phyloP scores from a whole-genome alignment of 1,140 invertebrate species.

The Drosophila repleta region DNA sequence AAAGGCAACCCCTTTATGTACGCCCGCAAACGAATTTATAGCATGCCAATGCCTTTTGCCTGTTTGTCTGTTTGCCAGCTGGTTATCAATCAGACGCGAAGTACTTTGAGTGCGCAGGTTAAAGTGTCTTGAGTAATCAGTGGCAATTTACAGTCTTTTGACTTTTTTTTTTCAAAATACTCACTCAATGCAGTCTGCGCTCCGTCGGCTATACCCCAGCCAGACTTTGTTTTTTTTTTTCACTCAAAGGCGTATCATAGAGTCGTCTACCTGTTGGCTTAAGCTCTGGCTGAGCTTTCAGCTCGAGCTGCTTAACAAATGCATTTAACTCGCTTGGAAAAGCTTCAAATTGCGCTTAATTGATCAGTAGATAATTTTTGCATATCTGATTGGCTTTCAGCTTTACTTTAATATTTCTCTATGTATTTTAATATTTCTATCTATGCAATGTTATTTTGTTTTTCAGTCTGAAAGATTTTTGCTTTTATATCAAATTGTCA shows the following conservation, averaged over 20 bases:
- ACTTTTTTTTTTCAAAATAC: neutral
- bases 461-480: no score
- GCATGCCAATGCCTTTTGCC: neutral
- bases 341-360: constrained; percentile 2
- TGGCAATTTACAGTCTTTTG: neutral
- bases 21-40: neutral
- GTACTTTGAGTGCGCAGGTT: constrained; percentile 5
- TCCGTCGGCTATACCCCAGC: constrained; percentile 2
- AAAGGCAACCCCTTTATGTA: neutral
- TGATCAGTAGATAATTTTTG: neutral
- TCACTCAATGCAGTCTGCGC: constrained; percentile 4
- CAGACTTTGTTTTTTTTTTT: constrained; percentile 5
- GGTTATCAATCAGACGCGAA: constrained; percentile 1
- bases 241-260: neutral
- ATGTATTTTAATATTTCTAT: no score
- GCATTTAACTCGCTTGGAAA: constrained; percentile 47
- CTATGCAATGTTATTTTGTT: neutral
- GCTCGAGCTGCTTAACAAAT: constrained; percentile 21
- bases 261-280: neutral
- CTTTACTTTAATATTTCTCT: neutral
- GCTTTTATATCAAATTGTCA: no score
- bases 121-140: constrained; percentile 5
- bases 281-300: constrained; percentile 36
- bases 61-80: neutral
- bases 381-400: neutral